Percentiles rank a stretch among this genome's conserved stretches.
Conservation (phyloP, 2,888 invertebrate species). For the Trissolcus japonicus region DNA sequence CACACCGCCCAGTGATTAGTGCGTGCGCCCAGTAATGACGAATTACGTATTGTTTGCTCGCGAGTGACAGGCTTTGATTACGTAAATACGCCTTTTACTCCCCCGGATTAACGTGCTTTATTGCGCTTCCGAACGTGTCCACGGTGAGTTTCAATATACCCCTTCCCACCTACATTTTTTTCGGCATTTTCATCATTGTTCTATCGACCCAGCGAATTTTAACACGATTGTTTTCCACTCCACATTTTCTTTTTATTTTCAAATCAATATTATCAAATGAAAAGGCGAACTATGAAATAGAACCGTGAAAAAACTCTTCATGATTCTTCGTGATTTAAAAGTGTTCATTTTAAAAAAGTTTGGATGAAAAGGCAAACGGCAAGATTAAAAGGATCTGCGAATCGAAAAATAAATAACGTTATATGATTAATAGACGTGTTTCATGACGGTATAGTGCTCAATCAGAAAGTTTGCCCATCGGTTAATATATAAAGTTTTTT, state of each 20-base stretch:
- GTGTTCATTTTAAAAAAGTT: too few relatives aligned
- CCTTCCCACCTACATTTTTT: too few relatives aligned
- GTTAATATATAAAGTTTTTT: constrained; percentile 26
- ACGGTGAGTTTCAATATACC: constrained; percentile 26
- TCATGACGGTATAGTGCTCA: constrained; percentile 6
- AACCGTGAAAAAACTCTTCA: too few relatives aligned
- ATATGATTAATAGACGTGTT: constrained; percentile 24
- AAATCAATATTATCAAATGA: too few relatives aligned
- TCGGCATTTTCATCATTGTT: not conserved
- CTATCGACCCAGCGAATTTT: too few relatives aligned
- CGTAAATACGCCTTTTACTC: constrained; percentile 40
- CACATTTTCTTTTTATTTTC: too few relatives aligned
- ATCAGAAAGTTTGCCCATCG: constrained; percentile 31
- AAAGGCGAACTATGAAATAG: too few relatives aligned
- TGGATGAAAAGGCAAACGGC: too few relatives aligned
- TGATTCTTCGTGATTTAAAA: too few relatives aligned
- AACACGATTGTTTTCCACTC: too few relatives aligned
- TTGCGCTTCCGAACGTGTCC: constrained; percentile 17
- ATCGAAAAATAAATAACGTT: constrained; percentile 25
- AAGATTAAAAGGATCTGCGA: not conserved
- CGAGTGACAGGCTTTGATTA: constrained; percentile 45
- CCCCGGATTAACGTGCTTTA: constrained; percentile 27
- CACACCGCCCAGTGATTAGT: constrained; percentile 47
- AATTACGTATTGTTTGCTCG: constrained; percentile 44
- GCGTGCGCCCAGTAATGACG: constrained; percentile 41